Evolutionary conservation across 2,113 vertebrate genomes (phyloP).

Genomic region (Nothoprocta pentlandii): DNA sequence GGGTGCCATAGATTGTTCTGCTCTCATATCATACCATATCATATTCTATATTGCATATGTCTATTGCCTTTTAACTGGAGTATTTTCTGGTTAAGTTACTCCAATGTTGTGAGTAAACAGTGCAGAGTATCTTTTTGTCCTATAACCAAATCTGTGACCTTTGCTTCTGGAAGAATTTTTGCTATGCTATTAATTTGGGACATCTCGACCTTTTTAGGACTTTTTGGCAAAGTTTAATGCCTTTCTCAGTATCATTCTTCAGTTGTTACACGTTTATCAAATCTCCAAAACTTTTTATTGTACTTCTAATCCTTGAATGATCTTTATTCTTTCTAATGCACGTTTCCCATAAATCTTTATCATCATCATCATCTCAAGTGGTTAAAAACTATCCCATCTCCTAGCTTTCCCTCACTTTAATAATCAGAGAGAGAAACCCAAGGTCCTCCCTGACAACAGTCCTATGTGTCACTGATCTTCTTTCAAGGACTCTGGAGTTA

Average conservation of each 20-base stretch:
- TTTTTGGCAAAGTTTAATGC: not conserved
- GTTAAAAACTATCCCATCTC: too few species aligned
- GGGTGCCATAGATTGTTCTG: not conserved
- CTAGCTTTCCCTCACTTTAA: too few species aligned
- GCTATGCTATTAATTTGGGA: not conserved
- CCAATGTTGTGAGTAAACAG: not conserved
- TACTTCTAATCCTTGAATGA: too few species aligned
- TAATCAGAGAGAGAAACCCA: too few species aligned
- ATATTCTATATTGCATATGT: not conserved
- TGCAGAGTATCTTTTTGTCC: not conserved
- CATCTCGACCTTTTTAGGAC: not conserved
- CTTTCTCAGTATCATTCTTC: not conserved
- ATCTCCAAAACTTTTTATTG: too few species aligned
- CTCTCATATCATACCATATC: not conserved
- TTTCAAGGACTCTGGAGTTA: not conserved
- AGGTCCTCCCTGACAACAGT: too few species aligned
- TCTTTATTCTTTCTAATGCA: too few species aligned
- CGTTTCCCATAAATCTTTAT: too few species aligned
- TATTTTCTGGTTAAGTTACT: not conserved
- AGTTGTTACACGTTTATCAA: too few species aligned
- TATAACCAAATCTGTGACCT: not conserved
- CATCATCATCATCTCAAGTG: too few species aligned
- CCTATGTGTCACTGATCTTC: too few species aligned
- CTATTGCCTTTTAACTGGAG: not conserved
- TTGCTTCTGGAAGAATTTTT: not conserved